Percentiles rank a stretch among this genome's conserved stretches.
These are phyloP conservation scores for Furcifer pardalis DNA, from an alignment of 2,797 vertebrate species.

Conservation along the genomic window DNA sequence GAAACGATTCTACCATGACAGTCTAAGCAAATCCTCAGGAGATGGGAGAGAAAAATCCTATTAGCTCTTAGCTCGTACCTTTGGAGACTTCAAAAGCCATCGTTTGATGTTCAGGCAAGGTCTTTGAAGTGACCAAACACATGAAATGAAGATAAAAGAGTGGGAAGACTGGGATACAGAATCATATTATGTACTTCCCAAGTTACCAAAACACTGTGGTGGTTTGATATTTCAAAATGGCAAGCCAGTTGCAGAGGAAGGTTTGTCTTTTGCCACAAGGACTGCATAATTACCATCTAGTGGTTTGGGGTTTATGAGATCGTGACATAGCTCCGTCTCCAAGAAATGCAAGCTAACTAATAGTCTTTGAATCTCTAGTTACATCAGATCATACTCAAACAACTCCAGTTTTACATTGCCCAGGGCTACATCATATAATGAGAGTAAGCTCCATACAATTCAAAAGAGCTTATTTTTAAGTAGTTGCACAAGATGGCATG, in stretches of 20 bases:
- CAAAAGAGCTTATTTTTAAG: background rate
- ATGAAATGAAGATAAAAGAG: constrained; percentile 18
- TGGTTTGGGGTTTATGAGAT: background rate
- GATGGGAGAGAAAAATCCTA: constrained; percentile 41
- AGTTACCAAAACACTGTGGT: constrained; percentile 9
- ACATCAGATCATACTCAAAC: background rate
- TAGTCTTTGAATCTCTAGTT: background rate
- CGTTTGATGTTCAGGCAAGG: constrained; percentile 46
- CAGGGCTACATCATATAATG: background rate
- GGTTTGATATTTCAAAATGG: constrained; percentile 8
- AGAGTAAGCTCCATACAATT: background rate
- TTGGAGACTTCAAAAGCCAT: constrained; percentile 40
- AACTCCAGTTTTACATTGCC: background rate
- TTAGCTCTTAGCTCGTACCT: constrained; percentile 24
- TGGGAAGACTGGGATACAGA: background rate
- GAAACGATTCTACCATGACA: constrained; percentile 29
- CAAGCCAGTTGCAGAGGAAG: background rate
- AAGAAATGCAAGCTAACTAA: background rate
- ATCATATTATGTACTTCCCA: constrained; percentile 24
- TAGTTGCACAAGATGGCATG: background rate
- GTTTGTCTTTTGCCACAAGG: background rate
- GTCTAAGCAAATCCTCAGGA: constrained; percentile 10
- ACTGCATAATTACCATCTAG: background rate
- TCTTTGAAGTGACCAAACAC: constrained; percentile 18
- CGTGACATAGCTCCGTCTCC: background rate